Evolutionary conservation across 2,888 invertebrate genomes (phyloP).

Genomic region (Dolichomitus sp.): DNA sequence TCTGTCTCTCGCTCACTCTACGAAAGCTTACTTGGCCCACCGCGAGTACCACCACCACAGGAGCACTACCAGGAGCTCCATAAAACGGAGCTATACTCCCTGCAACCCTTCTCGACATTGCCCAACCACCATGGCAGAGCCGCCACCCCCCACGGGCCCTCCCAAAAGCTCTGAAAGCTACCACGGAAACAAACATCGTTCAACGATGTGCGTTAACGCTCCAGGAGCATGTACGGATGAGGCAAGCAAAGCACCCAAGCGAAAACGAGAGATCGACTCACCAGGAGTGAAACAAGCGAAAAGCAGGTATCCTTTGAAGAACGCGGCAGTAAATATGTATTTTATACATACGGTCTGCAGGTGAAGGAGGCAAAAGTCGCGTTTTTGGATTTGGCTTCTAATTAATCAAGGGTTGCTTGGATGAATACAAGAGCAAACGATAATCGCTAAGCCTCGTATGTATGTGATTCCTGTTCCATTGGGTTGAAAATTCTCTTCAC

Average conservation of each 20-base stretch:
- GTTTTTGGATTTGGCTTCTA: constrained; percentile 49
- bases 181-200: constrained; percentile 82
- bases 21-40: constrained; percentile 73
- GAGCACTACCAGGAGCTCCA: constrained; percentile 38
- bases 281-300: constrained; percentile 18
- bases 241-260: constrained; percentile 2
- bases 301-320: constrained; percentile 68
- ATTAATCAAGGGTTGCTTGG: constrained; percentile 56
- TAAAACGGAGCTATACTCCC: constrained; percentile 51
- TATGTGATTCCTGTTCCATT: constrained; percentile 8
- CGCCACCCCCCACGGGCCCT: constrained; percentile 59
- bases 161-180: constrained; percentile 75
- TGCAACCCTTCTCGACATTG: constrained; percentile 58
- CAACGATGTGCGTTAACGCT: constrained; percentile 69
- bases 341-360: constrained; percentile 50
- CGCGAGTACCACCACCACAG: constrained; percentile 38
- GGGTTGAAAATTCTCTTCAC: constrained; percentile 40
- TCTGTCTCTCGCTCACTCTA: constrained; percentile 49
- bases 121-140: constrained; percentile 44
- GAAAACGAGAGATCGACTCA: constrained; percentile 38
- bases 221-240: constrained; percentile 47
- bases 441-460: constrained; percentile 20
- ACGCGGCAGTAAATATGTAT: constrained; percentile 70
- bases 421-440: constrained; percentile 47
- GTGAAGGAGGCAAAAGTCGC: constrained; percentile 1